Evolutionary conservation across 2,888 invertebrate genomes (phyloP).

Genomic region (Stenolophus ochropezus): DNA sequence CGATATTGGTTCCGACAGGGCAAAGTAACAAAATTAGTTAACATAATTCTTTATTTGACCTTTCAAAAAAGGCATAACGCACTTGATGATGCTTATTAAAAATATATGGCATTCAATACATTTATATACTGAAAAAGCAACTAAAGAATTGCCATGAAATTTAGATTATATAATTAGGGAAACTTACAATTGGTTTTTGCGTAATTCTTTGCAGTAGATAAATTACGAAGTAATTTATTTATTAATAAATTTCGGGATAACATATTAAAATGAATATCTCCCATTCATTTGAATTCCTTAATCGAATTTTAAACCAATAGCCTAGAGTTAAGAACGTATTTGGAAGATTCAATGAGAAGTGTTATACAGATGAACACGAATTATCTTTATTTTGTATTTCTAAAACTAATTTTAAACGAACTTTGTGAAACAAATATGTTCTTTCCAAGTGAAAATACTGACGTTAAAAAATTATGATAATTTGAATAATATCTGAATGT

Average conservation of each 20-base stretch:
- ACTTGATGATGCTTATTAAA: constrained; percentile 62
- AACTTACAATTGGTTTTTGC: too few relatives aligned
- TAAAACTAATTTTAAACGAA: constrained; percentile 62
- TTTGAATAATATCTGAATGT: constrained; percentile 53
- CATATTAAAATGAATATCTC: constrained; percentile 52
- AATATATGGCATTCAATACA: constrained; percentile 65
- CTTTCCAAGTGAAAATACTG: constrained; percentile 62
- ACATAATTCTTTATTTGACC: constrained; percentile 61
- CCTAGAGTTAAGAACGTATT: too few relatives aligned
- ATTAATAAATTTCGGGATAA: constrained; percentile 52
- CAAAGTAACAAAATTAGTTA: constrained; percentile 63
- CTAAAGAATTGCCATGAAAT: constrained; percentile 62
- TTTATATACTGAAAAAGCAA: constrained; percentile 64
- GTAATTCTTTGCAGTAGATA: too few relatives aligned
- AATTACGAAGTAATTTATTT: constrained; percentile 62
- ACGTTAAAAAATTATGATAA: constrained; percentile 60
- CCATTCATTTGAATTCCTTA: constrained; percentile 63
- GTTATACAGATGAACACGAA: constrained; percentile 62
- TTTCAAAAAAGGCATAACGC: constrained; percentile 61
- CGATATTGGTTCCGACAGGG: constrained; percentile 66
- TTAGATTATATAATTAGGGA: constrained; percentile 65
- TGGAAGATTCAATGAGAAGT: too few relatives aligned
- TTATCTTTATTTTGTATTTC: constrained; percentile 63
- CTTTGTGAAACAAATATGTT: constrained; percentile 60
- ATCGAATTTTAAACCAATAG: constrained; percentile 64